A percentile compares a stretch with the other conserved stretches of the same genome.
Conservation (phyloP, 2,797 vertebrate species). For the Urophycis tenuis region DNA sequence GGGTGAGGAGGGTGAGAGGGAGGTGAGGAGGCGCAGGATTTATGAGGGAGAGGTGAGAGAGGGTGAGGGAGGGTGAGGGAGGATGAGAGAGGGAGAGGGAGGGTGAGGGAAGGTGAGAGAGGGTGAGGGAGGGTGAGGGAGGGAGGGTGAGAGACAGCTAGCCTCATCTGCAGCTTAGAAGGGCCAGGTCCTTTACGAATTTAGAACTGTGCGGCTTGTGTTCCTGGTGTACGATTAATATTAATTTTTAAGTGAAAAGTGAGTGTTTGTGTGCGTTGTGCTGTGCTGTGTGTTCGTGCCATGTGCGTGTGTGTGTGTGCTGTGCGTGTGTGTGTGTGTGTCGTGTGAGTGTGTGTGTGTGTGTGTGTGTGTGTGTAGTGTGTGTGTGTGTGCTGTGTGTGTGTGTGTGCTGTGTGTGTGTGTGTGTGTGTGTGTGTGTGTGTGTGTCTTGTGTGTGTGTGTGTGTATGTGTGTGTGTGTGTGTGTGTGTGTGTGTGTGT, state of each 20-base stretch:
- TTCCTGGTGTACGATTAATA: neutral
- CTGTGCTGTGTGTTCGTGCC: conserved; percentile 5
- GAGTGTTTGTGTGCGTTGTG: conserved; percentile 13
- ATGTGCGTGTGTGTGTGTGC: conserved; percentile 14
- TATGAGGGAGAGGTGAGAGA: too few species aligned
- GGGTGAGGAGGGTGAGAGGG: too few species aligned
- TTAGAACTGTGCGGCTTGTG: neutral
- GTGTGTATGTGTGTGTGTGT: conserved; percentile 2
- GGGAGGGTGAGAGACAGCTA: neutral
- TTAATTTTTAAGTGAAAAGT: neutral
- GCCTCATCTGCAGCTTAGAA: neutral
- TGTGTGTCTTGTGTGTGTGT: conserved; percentile 20
- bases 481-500: neutral
- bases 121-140: too few species aligned
- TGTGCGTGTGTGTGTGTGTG: conserved; percentile 13
- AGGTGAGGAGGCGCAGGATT: too few species aligned
- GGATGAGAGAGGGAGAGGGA: neutral
- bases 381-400: conserved; percentile 19
- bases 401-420: neutral
- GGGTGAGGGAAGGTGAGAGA: too few species aligned
- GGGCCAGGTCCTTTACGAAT: too few species aligned
- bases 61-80: too few species aligned
- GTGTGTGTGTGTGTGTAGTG: neutral
- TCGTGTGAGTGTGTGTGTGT: conserved; percentile 3
- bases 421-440: conserved; percentile 11